phyloP scores from a whole-genome alignment of 2,888 invertebrate species.

The Tachina lurida region DNA sequence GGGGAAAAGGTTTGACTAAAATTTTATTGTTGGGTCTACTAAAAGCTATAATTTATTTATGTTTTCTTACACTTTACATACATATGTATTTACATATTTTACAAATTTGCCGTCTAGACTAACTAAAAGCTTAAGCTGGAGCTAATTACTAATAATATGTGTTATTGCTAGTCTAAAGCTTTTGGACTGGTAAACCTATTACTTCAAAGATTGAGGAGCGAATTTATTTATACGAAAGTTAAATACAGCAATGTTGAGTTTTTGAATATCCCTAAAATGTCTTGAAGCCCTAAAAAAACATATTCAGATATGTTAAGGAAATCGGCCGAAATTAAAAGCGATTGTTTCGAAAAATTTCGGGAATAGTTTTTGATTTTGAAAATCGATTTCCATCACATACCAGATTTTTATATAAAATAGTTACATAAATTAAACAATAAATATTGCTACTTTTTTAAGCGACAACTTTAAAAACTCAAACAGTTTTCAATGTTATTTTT shows the following conservation, averaged over 20 bases:
- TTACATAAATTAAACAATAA: no score
- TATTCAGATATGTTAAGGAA: no score
- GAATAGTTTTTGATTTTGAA: no score
- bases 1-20: slow-evolving; percentile 23
- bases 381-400: no score
- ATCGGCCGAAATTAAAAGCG: no score
- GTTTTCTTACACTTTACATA: slow-evolving; percentile 7
- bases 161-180: slow-evolving; percentile 1
- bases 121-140: slow-evolving; percentile 52
- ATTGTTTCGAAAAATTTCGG: no score
- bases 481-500: neutral
- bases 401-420: no score
- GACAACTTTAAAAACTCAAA: slow-evolving; percentile 21
- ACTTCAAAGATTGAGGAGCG: neutral
- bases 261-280: neutral
- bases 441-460: slow-evolving; percentile 6
- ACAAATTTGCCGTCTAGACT: slow-evolving; percentile 7
- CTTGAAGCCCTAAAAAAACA: neutral
- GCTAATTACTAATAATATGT: slow-evolving; percentile 7
- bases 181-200: neutral
- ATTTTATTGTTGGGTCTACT: slow-evolving; percentile 4
- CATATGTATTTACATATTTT: neutral
- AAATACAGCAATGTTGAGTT: neutral
- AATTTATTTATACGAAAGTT: neutral
- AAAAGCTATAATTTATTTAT: neutral